Conservation (phyloP, 1,140 invertebrate genomes). For the Phocides pigmalion region DNA sequence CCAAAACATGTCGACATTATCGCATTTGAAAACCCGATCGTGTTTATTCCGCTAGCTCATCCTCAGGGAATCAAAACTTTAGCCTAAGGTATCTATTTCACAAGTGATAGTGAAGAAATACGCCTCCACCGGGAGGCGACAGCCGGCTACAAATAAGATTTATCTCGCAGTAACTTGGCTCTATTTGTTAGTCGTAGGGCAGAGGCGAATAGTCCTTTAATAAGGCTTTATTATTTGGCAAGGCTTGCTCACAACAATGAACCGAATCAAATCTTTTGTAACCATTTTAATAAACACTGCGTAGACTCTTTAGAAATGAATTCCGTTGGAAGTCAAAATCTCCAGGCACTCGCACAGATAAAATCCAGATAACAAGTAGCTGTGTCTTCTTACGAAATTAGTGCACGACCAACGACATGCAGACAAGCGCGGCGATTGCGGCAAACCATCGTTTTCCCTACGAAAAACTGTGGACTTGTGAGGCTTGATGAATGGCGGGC, state of each 20-base stretch:
- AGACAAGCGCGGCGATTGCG: no score
- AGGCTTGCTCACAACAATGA: background rate
- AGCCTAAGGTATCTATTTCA: background rate
- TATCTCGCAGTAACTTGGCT: background rate
- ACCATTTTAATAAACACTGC: background rate
- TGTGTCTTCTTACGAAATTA: no score
- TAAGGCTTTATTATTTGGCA: background rate
- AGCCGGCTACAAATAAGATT: background rate
- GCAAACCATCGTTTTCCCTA: no score
- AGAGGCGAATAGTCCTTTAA: background rate
- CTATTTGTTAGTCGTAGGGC: background rate
- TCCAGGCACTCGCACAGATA: no score
- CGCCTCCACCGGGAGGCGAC: background rate
- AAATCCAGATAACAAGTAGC: no score
- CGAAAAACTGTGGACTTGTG: no score
- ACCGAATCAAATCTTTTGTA: background rate
- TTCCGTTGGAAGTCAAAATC: background rate
- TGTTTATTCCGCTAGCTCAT: background rate
- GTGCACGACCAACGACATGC: no score
- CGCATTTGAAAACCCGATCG: background rate
- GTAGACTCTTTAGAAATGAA: background rate
- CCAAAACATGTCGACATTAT: background rate
- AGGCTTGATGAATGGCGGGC: no score
- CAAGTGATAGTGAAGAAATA: slow-evolving; percentile 4
- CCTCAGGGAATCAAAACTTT: background rate